phyloP scores from a whole-genome alignment of 2,113 vertebrate genomes.

The Protobothrops mucrosquamatus region DNA sequence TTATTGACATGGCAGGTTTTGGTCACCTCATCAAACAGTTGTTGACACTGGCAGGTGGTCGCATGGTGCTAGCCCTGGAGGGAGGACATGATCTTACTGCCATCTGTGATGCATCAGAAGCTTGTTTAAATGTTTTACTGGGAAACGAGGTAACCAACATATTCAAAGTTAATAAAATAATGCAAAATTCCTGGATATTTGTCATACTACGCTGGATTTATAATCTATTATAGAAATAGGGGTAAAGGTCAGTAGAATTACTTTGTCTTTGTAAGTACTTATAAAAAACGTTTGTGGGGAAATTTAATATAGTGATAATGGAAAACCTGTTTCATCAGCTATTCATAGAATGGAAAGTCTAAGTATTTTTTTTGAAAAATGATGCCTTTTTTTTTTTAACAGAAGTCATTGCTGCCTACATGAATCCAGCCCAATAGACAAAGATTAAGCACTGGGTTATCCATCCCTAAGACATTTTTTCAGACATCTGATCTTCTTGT shows the following conservation, averaged over 20 bases:
- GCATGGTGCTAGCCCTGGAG: slow-evolving; percentile 68
- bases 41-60: slow-evolving; percentile 73
- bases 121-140: slow-evolving; percentile 76
- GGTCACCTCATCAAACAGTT: slow-evolving; percentile 75
- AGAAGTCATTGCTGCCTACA: background rate
- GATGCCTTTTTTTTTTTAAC: background rate
- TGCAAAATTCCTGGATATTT: background rate
- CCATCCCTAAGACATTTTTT: background rate
- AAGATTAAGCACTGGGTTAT: background rate
- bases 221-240: background rate
- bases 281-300: background rate
- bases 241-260: background rate
- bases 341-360: background rate
- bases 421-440: background rate
- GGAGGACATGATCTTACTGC: slow-evolving; percentile 78
- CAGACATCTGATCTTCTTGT: background rate
- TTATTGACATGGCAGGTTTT: slow-evolving; percentile 69
- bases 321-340: background rate
- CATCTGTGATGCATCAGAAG: slow-evolving; percentile 76
- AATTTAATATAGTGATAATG: background rate
- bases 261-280: background rate
- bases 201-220: background rate
- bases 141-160: slow-evolving; percentile 77
- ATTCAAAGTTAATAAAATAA: background rate
- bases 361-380: background rate